Evolutionary conservation across 1,140 invertebrate genomes (phyloP), one percentile per base, ranked within the genome.

Genomic region (Dreissena rostriformis): DNA sequence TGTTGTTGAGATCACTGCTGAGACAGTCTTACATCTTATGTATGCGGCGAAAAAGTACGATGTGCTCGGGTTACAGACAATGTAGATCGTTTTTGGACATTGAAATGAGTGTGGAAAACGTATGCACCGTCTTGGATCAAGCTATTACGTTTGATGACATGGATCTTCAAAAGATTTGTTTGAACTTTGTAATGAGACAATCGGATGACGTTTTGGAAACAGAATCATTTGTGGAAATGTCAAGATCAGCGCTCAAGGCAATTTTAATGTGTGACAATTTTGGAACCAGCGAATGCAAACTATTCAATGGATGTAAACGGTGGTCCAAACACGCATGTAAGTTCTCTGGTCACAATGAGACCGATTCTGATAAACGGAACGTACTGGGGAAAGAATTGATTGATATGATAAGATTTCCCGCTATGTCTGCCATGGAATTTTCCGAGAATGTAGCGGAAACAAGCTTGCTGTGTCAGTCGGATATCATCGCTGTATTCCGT

Each of bases 11-110:
- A 70, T 97, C 87, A 96, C 96, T 51, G 96, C 96, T 1, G 96
- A 97, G 88, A 96, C 95, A 90, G 96, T 97, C 1, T 97, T 97
- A 96, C 96, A 96, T 0, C 96, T 96, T 10, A 91, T 97, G 39
- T 97, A 97, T 89, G 96, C 96, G 7, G 96, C 96, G 11, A 97
- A 97, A 88, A 97, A 97, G 88, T 97, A 97, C 93, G 96, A 96
- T 6, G 96, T 97, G 0, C 95, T 96, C 7, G 95, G 96, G 15
- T 92, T 97, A 74, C 96, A 97, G 90, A 95, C 96, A 83, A 86
- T 97, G 97, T 93, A 96, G 97, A 4, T 96, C 96, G 88, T 97
- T 96, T 92, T 93, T 97, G 15, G 95, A 96, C 88, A 94, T 95
- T 29, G 96, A 96, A 91, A 93, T 97, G 39, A 95, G 95, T 39